Evolutionary conservation across 2,888 invertebrate species (phyloP).

Genomic region (Aleiodes testaceus): DNA sequence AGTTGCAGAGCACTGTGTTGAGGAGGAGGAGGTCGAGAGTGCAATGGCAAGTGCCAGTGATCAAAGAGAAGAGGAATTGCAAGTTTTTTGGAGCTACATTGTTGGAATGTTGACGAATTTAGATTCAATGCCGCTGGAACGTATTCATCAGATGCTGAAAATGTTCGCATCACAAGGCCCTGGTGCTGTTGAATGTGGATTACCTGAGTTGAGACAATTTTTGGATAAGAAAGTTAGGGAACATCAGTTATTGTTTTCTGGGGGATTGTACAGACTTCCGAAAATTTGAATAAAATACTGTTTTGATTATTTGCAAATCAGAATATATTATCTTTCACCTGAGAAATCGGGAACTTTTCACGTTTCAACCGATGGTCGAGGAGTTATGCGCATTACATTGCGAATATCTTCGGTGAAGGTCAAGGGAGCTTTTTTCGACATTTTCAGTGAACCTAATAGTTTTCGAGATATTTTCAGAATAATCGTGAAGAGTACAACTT

Average conservation of each 20-base stretch:
- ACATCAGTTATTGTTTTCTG: constrained; percentile 88
- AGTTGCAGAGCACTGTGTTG: constrained; percentile 79
- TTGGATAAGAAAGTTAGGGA: constrained; percentile 94
- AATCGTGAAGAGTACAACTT: too few relatives aligned
- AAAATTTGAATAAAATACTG: constrained; percentile 74
- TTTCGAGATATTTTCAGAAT: too few relatives aligned
- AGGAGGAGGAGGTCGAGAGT: constrained; percentile 94
- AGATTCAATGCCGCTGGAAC: constrained; percentile 90
- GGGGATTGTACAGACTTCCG: constrained; percentile 91
- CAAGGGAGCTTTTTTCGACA: too few relatives aligned
- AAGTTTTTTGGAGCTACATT: constrained; percentile 97
- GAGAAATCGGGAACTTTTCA: constrained; percentile 2
- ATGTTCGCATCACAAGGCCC: constrained; percentile 97
- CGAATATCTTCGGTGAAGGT: too few relatives aligned
- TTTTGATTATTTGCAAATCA: not conserved
- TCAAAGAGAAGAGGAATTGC: constrained; percentile 94
- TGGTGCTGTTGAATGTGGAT: constrained; percentile 87
- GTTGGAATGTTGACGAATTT: constrained; percentile 97
- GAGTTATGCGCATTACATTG: too few relatives aligned
- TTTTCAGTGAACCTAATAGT: too few relatives aligned
- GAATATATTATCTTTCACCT: not conserved
- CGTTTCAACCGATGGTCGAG: not conserved
- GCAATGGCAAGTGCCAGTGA: constrained; percentile 96
- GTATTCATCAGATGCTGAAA: constrained; percentile 96
- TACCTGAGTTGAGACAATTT: constrained; percentile 91